Evolutionary conservation across 92 coral and sea anemone genomes (phyloP).

Genomic region (Siderastrea radians): DNA sequence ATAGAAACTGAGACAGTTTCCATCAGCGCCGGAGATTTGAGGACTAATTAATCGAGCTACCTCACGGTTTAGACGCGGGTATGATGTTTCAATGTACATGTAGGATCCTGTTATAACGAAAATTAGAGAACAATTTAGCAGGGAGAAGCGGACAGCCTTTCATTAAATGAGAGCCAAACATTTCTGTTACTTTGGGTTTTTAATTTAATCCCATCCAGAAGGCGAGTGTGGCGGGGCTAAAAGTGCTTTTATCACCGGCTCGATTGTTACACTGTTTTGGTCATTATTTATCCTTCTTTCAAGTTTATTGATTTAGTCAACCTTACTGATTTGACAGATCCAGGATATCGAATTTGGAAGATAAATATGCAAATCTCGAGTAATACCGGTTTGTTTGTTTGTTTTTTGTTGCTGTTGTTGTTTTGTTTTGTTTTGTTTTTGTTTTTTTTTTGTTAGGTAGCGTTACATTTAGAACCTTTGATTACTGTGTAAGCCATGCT

Average conservation of each 20-base stretch:
- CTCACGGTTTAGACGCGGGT: slow-evolving; percentile 90
- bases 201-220: neutral
- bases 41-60: slow-evolving; percentile 85
- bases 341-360: no score
- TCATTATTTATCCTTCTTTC: no score
- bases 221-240: no score
- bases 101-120: slow-evolving; percentile 68
- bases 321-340: no score
- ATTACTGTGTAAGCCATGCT: no score
- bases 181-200: neutral
- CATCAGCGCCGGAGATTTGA: slow-evolving; percentile 50
- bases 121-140: neutral
- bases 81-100: slow-evolving; percentile 89
- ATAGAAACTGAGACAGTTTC: slow-evolving; percentile 87
- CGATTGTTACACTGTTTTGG: neutral
- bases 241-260: neutral
- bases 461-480: no score
- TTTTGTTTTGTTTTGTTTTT: no score
- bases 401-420: no score
- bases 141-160: neutral
- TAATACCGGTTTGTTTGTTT: neutral
- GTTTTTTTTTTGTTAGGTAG: no score
- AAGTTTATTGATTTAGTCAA: no score
- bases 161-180: neutral
- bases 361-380: no score